Conservation (phyloP, 2,888 invertebrate genomes). For the Melikaiella ostensackeni region DNA sequence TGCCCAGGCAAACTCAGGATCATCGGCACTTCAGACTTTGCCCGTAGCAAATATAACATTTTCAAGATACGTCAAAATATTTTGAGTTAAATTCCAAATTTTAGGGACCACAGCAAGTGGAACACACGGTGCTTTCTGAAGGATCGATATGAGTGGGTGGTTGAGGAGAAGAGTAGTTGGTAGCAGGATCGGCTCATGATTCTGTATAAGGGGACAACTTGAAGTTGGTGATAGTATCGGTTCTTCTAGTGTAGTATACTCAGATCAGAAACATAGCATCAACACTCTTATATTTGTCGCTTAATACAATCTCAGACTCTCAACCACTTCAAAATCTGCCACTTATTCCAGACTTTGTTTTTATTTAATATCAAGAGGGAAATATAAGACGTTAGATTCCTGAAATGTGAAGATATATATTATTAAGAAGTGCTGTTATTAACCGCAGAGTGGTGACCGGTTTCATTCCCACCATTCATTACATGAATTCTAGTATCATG, state of each 20-base stretch:
- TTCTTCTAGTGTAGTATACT: constrained; percentile 41
- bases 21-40: too few relatives aligned
- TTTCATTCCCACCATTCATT: neutral
- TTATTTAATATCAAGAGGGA: neutral
- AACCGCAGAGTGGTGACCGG: neutral
- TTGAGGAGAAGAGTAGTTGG: constrained; percentile 43
- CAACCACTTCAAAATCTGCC: constrained; percentile 42
- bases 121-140: constrained; percentile 61
- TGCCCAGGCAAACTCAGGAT: too few relatives aligned
- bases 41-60: neutral
- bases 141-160: constrained; percentile 65
- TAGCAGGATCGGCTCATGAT: constrained; percentile 46
- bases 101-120: constrained; percentile 58
- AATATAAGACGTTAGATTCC: neutral
- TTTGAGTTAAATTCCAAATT: constrained; percentile 41
- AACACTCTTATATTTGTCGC: constrained; percentile 62
- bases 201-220: constrained; percentile 39
- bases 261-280: constrained; percentile 45
- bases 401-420: neutral
- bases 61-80: neutral
- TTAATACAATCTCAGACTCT: constrained; percentile 61
- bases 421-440: neutral
- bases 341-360: constrained; percentile 10
- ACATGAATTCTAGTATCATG: neutral
- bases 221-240: constrained; percentile 47